These are phyloP conservation scores for Epinotia brunnichana DNA, from an alignment of 2,888 invertebrate species.

Conservation along the genomic window DNA sequence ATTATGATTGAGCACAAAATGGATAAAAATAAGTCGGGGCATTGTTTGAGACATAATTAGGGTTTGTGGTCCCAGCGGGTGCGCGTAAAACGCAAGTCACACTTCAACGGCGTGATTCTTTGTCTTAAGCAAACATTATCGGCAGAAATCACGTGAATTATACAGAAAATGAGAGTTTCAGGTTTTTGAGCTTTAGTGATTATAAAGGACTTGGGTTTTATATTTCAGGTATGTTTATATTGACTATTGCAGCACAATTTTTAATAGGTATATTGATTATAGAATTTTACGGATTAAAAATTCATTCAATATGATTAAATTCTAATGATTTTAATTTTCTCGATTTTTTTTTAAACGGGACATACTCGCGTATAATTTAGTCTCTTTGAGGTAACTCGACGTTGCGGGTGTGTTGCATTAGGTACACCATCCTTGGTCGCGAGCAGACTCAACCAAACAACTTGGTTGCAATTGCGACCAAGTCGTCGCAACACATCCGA, in stretches of 20 bases:
- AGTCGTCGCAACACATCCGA: too few species aligned
- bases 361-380: too few species aligned
- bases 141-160: slow-evolving; percentile 5
- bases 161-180: neutral
- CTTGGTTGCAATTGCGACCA: too few species aligned
- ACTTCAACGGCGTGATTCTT: slow-evolving; percentile 42
- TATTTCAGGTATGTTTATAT: neutral
- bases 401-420: too few species aligned
- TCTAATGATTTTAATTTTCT: too few species aligned
- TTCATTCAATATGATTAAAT: too few species aligned
- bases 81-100: slow-evolving; percentile 70
- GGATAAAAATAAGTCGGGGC: slow-evolving; percentile 79
- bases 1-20: slow-evolving; percentile 83
- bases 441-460: too few species aligned
- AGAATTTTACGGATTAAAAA: too few species aligned
- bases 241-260: neutral
- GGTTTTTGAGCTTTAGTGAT: neutral
- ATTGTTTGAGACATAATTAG: slow-evolving; percentile 82
- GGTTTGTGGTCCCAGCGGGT: slow-evolving; percentile 79
- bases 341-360: too few species aligned
- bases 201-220: neutral
- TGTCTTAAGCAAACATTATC: slow-evolving; percentile 36
- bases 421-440: too few species aligned
- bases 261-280: too few species aligned
- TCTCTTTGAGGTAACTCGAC: too few species aligned